Evolutionary conservation across 2,888 invertebrate species (phyloP), one percentile per base, ranked within the genome.

Genomic region (Eremobia ochroleuca): DNA sequence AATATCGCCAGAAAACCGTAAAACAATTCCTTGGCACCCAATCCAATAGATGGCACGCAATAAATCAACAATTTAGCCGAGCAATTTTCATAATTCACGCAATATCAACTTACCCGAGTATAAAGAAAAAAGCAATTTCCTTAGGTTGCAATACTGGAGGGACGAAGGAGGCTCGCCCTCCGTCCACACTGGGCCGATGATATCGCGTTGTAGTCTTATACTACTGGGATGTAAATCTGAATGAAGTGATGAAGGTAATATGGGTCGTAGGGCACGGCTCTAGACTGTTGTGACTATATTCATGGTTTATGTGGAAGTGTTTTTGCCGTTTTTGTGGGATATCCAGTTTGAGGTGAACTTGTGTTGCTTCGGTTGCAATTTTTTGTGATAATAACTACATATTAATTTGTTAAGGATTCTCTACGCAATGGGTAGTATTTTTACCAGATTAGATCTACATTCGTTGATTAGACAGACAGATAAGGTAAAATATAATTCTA

Each of bases 71-170:
- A 95, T 96, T 96, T 95, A 95, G 94, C 93, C 86, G 89, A 85
- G 93, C 96, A 95, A 96, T 96, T 96, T 96, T 94, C 96, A 96
- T 96, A 96, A 96, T 96, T 96, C 96, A 96, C 94, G 94, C 95
- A 94, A 95, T 96, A 96, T 96, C 96, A 96, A 96, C 94, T 96
- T 95, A 95, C 94, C 91, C 91, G 92, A 91, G 94, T 94, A 95
- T 95, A 95, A 96, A 96, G 96, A 96, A 96, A 96, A 96, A 96
- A 95, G 96, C 96, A 96, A 96, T 96, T 96, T 96, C 95, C 96
- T 93, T 90, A 88, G 93, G 93, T 94, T 95, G 94, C 95, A 95
- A 94, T 95, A 94, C 93, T 78, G 90, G 89, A 92, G 93, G 94
- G 94, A 92, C 90, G 92, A 85, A 90, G 91, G 88, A 91, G 88